A percentile compares a stretch with the other conserved stretches of the same genome.
These are phyloP conservation scores for Calliopum simillimum DNA, from an alignment of 2,888 invertebrate genomes.

Conservation along the genomic window DNA sequence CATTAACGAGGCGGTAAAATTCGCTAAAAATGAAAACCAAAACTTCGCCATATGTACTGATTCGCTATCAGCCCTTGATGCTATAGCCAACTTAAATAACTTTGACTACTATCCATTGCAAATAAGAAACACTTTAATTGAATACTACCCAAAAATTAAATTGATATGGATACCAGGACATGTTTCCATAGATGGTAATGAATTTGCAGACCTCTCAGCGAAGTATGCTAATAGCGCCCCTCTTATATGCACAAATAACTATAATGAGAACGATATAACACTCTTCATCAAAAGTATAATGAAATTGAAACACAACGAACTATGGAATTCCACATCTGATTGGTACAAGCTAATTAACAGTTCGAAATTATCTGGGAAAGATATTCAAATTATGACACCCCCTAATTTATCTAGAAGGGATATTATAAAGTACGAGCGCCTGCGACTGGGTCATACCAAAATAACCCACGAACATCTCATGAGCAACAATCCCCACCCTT, in stretches of 20 bases:
- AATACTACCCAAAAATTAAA: background rate
- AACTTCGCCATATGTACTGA: too few relatives aligned
- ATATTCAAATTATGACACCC: too few relatives aligned
- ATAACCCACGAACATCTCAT: conserved; percentile 5
- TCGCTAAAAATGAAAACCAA: background rate
- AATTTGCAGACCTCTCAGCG: conserved; percentile 15
- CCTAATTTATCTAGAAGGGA: too few relatives aligned
- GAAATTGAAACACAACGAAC: background rate
- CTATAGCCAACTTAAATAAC: background rate
- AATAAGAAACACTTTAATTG: too few relatives aligned
- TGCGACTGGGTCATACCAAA: too few relatives aligned
- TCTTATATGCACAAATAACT: background rate
- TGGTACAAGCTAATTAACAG: too few relatives aligned
- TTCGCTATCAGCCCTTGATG: background rate
- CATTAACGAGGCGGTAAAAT: background rate
- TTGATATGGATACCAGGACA: too few relatives aligned
- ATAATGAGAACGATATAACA: conserved; percentile 8
- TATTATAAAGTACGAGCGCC: too few relatives aligned
- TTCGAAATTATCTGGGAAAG: too few relatives aligned
- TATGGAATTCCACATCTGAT: too few relatives aligned
- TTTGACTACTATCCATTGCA: conserved; percentile 2
- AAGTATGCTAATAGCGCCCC: conserved; percentile 10
- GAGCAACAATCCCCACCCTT: background rate
- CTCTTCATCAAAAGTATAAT: conserved; percentile 6
- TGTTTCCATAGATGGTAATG: too few relatives aligned